Percentiles rank a stretch among this genome's conserved stretches.
Evolutionary conservation across 2,113 vertebrate species (phyloP).

Genomic region (Paradoxurus hermaphroditus): DNA sequence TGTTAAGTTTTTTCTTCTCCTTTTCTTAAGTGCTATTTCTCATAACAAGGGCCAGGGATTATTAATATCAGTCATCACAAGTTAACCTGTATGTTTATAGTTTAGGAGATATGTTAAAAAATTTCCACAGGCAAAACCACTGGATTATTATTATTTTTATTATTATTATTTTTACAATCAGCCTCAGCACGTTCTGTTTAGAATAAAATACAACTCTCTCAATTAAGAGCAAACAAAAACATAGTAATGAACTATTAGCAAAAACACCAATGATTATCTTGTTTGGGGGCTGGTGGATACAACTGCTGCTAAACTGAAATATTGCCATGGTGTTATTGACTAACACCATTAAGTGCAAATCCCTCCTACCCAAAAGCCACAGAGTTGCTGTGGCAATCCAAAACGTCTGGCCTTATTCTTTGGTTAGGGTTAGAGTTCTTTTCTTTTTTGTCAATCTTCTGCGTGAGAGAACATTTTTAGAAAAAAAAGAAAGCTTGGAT

Average conservation of each 20-base stretch:
- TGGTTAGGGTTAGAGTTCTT: not conserved
- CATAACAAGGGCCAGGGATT: not conserved
- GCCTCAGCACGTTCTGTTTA: not conserved
- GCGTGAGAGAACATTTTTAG: not conserved
- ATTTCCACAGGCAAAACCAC: not conserved
- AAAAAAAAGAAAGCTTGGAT: not conserved
- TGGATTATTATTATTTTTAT: not conserved
- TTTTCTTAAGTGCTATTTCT: not conserved
- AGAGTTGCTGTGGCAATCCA: not conserved
- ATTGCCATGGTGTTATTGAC: not conserved
- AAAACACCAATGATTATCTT: not conserved
- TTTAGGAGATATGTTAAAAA: not conserved
- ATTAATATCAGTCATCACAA: not conserved
- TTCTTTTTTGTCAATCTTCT: slow-evolving; percentile 4
- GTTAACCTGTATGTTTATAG: not conserved
- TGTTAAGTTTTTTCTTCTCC: not conserved
- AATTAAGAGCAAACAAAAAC: not conserved
- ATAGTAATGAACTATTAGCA: not conserved
- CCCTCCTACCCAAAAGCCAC: not conserved
- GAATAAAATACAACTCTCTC: not conserved
- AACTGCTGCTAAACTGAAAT: not conserved
- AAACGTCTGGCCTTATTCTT: not conserved
- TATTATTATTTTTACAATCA: not conserved
- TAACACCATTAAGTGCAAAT: not conserved
- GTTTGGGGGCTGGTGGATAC: not conserved